Evolutionary conservation across 2,113 vertebrate genomes (phyloP).

Genomic region (Dolichotis patagonum): DNA sequence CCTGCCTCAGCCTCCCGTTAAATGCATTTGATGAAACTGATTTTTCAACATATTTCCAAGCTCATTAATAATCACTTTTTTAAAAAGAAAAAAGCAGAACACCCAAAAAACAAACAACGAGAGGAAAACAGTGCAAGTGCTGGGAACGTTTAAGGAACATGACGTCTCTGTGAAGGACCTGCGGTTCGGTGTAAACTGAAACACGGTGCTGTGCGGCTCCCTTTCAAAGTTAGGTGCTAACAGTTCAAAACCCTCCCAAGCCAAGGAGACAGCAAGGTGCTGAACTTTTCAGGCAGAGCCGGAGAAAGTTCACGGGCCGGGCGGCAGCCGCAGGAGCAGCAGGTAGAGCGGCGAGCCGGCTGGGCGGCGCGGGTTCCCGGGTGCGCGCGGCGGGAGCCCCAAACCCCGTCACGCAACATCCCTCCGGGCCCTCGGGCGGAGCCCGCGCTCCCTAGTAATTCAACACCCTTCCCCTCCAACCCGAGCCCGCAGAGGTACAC

Average conservation of each 20-base stretch:
- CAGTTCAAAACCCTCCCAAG: background rate
- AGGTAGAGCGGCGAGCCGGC: background rate
- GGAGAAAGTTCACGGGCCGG: background rate
- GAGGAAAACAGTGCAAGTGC: background rate
- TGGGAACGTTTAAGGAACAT: background rate
- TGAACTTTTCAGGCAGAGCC: background rate
- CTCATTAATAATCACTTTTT: background rate
- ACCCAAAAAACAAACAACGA: background rate
- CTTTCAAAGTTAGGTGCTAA: background rate
- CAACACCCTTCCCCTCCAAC: no score
- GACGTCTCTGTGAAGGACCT: background rate
- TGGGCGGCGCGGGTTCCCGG: background rate
- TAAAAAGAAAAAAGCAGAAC: accelerated
- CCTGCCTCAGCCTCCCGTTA: background rate
- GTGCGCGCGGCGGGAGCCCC: background rate
- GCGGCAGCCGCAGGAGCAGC: background rate
- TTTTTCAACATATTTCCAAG: background rate
- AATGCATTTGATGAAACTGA: background rate
- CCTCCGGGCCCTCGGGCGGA: background rate
- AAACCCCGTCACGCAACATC: background rate
- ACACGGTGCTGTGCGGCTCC: background rate
- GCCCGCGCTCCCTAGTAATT: conserved; percentile 57
- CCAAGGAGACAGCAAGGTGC: accelerated
- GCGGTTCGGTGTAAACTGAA: background rate
- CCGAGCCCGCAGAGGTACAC: no score